Base-by-base conservation (phyloP, 2,113 vertebrate genomes). In the Pontoporia blainvillei region DNA sequence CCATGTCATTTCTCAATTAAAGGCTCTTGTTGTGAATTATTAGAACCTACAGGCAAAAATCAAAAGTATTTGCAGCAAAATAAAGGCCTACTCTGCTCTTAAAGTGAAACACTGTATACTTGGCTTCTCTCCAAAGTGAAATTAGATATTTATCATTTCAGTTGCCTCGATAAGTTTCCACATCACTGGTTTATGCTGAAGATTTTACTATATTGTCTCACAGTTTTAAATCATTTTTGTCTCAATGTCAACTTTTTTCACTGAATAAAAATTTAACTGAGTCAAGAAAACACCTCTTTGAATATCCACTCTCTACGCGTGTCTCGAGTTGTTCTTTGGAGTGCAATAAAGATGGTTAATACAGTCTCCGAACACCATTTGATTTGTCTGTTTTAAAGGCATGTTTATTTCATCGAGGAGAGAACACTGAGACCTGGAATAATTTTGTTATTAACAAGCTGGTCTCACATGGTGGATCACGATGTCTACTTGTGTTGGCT, bases 191-290 rank as follows among this genome's bases (percentile, higher is more conserved):
- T 97, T 98, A 96, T 98, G 98, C 98, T 98, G 90, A 96, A 97
- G 75, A 97, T 94, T 97, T 97, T 97, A 76, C 96, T 97, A 86
- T 98, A 46, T 98, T 98, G 98, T 98, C 98, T 97, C 98, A 98
- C 98, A 98, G 92, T 92, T 98, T 96, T 97, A 98, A 98, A 94
- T 97, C 93, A 98, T 61, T 97, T 97, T 98, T 98, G 97, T 98
- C 97, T 98, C 96, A 76, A 76, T 98, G 98, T 98, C 97, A 95
- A 82, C 90, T 83, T 98, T 96, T 94, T 92, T 76, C 98, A 98
- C 94, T 97, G 98, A 98, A 97, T 98, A 98, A 97, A 97, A 92
- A 98, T 96, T 46, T 95, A 97, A 98, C 96, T 97, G 98, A 96
- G 97, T 98, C 96, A 98, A 97, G 86, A 93, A 98, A 98, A 75